phyloP scores from a whole-genome alignment of 2,797 vertebrate species.

The Rhinichthys osculus region DNA sequence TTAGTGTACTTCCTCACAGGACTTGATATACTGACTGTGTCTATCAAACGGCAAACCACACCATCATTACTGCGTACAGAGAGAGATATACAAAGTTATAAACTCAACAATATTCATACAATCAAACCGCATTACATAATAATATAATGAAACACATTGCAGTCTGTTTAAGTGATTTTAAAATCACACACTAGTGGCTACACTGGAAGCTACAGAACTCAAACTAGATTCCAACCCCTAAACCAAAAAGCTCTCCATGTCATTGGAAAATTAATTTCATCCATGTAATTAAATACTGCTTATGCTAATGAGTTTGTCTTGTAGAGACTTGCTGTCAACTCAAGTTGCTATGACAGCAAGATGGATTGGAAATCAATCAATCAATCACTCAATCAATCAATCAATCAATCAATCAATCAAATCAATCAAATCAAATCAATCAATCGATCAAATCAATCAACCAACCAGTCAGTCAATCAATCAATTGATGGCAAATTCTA shows the following conservation, averaged over 20 bases:
- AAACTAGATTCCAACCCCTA: neutral
- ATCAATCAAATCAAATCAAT: no score
- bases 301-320: neutral
- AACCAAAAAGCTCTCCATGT: neutral
- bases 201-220: neutral
- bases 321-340: neutral
- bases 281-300: neutral
- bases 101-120: neutral
- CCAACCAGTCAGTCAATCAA: no score
- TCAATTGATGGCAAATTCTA: no score
- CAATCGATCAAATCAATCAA: no score
- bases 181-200: neutral
- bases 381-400: no score
- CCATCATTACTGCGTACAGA: neutral
- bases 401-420: no score
- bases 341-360: neutral
- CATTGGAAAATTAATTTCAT: conserved; percentile 1
- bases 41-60: neutral
- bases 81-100: neutral
- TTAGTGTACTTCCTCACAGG: neutral
- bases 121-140: neutral
- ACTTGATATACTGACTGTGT: neutral
- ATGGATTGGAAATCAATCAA: neutral
- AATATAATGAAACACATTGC: neutral
- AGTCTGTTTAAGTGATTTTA: neutral